These are phyloP conservation scores for Montipora cactus DNA, from an alignment of 64 coral and sea anemone genomes.

Conservation along the genomic window DNA sequence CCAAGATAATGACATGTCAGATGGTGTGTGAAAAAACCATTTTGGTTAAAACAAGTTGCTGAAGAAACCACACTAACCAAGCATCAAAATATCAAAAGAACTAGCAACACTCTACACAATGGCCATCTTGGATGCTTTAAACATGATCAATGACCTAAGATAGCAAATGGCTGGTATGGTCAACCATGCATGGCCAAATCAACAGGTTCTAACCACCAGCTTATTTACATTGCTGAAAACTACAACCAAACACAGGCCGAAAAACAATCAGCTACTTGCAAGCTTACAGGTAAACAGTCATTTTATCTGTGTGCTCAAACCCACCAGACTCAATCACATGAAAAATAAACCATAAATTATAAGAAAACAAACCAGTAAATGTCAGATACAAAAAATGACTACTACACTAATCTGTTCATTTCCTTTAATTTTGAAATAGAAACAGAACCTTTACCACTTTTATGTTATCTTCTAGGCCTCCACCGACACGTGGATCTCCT, in stretches of 20 bases:
- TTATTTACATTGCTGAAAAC: neutral
- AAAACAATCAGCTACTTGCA: slow-evolving; percentile 10
- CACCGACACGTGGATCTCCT: neutral
- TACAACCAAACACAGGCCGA: neutral
- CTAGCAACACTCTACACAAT: slow-evolving; percentile 5
- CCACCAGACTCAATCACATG: neutral
- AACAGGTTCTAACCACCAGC: slow-evolving; percentile 26
- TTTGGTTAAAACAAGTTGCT: neutral
- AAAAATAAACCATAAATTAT: neutral
- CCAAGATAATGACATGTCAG: neutral
- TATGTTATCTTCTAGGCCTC: slow-evolving; percentile 4
- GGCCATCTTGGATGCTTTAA: slow-evolving; percentile 50
- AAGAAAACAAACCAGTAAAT: neutral
- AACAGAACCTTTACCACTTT: slow-evolving; percentile 2
- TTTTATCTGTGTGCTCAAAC: neutral
- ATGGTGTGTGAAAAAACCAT: neutral
- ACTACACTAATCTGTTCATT: neutral
- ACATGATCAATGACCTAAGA: slow-evolving; percentile 53
- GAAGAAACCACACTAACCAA: neutral
- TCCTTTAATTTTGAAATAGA: neutral
- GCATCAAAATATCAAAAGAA: slow-evolving; percentile 11
- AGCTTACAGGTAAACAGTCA: neutral
- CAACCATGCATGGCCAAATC: slow-evolving; percentile 31
- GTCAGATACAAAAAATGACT: neutral
- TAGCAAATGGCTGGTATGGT: slow-evolving; percentile 23